A percentile compares a stretch with the other conserved stretches of the same genome.
Conservation (phyloP, 1,140 invertebrate species). For the Eriocheir sinensis region DNA sequence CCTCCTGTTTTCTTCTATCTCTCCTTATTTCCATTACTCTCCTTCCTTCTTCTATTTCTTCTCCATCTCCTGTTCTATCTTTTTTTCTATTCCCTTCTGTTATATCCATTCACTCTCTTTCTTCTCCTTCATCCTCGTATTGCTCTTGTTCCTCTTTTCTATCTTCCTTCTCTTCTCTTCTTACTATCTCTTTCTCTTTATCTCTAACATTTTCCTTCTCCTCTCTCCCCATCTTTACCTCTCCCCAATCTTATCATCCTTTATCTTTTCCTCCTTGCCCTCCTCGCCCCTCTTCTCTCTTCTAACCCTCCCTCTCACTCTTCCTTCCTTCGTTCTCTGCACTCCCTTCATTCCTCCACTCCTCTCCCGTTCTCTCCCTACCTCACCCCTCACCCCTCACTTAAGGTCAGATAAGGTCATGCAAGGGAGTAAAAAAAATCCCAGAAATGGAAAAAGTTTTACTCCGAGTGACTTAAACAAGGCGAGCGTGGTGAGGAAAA, state of each 20-base stretch:
- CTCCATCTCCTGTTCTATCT: background rate
- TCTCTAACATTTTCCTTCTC: too few species aligned
- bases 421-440: background rate
- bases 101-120: too few species aligned
- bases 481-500: background rate
- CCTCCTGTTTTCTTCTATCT: background rate
- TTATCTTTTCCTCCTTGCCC: too few species aligned
- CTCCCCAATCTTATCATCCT: too few species aligned
- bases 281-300: background rate
- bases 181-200: too few species aligned
- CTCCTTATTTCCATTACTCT: background rate
- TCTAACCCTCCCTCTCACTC: background rate
- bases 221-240: too few species aligned
- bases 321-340: background rate
- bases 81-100: too few species aligned
- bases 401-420: slow-evolving; percentile 13
- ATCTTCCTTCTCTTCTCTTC: too few species aligned
- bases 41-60: too few species aligned
- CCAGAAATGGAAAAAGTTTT: slow-evolving; percentile 15
- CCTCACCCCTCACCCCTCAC: background rate
- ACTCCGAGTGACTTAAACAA: background rate
- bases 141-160: too few species aligned
- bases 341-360: background rate
- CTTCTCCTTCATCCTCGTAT: too few species aligned
- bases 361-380: background rate